Conservation (phyloP, 2,888 invertebrate species). For the Andrena fulva region DNA sequence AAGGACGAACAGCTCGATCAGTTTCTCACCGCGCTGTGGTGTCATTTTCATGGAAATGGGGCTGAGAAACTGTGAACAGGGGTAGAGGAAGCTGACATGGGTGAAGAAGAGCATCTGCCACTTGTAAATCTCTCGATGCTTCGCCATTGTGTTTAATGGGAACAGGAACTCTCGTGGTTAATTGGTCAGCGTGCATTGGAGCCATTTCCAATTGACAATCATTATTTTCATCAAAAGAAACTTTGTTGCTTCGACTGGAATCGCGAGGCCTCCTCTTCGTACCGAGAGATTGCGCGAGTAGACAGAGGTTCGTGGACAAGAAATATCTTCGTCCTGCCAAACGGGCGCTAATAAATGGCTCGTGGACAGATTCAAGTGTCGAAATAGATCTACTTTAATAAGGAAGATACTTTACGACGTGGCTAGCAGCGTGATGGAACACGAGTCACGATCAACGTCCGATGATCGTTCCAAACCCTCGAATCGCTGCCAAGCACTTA, state of each 20-base stretch:
- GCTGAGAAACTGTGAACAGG: not conserved
- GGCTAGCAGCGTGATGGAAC: not conserved
- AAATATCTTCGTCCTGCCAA: slow-evolving; percentile 57
- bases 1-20: not conserved
- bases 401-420: slow-evolving; percentile 9
- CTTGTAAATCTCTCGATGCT: slow-evolving; percentile 77
- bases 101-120: slow-evolving; percentile 76
- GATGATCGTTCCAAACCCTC: not conserved
- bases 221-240: slow-evolving; percentile 66
- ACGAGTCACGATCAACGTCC: slow-evolving; percentile 1
- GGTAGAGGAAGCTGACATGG: slow-evolving; percentile 38
- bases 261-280: not conserved
- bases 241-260: not conserved
- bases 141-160: slow-evolving; percentile 23
- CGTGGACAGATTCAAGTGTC: slow-evolving; percentile 34
- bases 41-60: not conserved
- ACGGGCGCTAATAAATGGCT: slow-evolving; percentile 62
- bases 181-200: slow-evolving; percentile 47
- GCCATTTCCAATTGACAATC: slow-evolving; percentile 78
- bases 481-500: slow-evolving; percentile 1
- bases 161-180: slow-evolving; percentile 43
- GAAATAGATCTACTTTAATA: slow-evolving; percentile 16
- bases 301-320: not conserved
- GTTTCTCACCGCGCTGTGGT: not conserved
- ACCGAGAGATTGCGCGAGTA: not conserved